Conservation (phyloP, 2,888 invertebrate genomes). For the Nomada fucata region DNA sequence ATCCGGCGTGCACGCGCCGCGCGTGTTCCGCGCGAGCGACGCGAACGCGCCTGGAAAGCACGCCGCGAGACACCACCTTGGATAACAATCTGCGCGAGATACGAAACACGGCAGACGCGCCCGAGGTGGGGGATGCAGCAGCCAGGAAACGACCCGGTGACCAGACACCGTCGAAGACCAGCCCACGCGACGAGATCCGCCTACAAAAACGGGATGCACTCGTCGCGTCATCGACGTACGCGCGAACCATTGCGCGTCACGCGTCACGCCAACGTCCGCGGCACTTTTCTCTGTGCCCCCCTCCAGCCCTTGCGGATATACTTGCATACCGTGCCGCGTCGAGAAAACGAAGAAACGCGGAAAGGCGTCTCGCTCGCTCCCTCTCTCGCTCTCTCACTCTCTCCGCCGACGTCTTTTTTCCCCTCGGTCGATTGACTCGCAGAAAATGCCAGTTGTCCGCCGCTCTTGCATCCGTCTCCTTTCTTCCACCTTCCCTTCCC, state of each 20-base stretch:
- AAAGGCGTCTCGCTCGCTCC: not conserved
- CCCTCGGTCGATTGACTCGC: slow-evolving; percentile 59
- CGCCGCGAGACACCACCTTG: slow-evolving; percentile 54
- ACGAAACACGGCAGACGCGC: slow-evolving; percentile 55
- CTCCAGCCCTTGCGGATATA: not conserved
- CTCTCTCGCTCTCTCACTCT: too few relatives aligned
- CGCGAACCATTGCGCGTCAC: slow-evolving; percentile 8
- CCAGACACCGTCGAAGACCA: slow-evolving; percentile 65
- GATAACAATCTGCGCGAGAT: slow-evolving; percentile 52
- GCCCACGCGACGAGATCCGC: slow-evolving; percentile 55
- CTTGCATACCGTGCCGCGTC: not conserved
- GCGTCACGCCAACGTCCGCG: not conserved
- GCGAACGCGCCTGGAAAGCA: slow-evolving; percentile 50
- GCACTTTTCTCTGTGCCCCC: not conserved
- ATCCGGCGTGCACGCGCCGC: slow-evolving; percentile 23
- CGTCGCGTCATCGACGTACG: slow-evolving; percentile 50
- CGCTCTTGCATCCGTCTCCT: slow-evolving; percentile 22
- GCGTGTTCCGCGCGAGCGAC: slow-evolving; percentile 35
- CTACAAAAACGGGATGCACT: slow-evolving; percentile 57
- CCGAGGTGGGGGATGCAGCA: slow-evolving; percentile 39
- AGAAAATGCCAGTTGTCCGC: slow-evolving; percentile 63
- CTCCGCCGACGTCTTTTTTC: not conserved
- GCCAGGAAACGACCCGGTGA: slow-evolving; percentile 64
- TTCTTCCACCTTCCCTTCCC: slow-evolving; percentile 39
- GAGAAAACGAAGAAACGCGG: slow-evolving; percentile 13